These are phyloP conservation scores for Patella vulgata DNA, from an alignment of 1,140 invertebrate species.

Conservation along the genomic window DNA sequence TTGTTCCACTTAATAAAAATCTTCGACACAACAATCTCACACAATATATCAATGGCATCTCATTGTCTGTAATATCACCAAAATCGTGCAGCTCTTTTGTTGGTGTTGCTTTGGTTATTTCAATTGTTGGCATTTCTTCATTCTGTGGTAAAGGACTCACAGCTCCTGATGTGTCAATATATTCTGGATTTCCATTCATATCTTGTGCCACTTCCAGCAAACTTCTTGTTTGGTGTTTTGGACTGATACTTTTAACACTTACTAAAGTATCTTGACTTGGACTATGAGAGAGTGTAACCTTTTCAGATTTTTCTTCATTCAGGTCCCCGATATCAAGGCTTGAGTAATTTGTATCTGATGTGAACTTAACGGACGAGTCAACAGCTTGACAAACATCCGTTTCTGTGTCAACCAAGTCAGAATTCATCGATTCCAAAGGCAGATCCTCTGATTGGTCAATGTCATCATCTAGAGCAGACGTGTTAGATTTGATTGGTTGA, in stretches of 20 bases:
- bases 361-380: constrained; percentile 36
- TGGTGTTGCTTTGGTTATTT: too few relatives aligned
- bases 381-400: constrained; percentile 17
- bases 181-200: constrained; percentile 61
- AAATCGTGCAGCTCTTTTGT: too few relatives aligned
- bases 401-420: constrained; percentile 8
- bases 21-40: constrained; percentile 78
- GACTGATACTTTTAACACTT: constrained; percentile 56
- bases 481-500: constrained; percentile 16
- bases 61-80: constrained; percentile 51
- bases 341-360: constrained; percentile 54
- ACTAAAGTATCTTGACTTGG: constrained; percentile 62
- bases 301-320: constrained; percentile 56
- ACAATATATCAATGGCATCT: constrained; percentile 79
- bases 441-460: constrained; percentile 23
- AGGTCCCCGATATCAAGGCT: constrained; percentile 60
- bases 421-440: neutral
- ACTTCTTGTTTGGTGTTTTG: constrained; percentile 25
- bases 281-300: constrained; percentile 52
- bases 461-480: constrained; percentile 33
- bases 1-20: constrained; percentile 78
- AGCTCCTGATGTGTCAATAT: constrained; percentile 12
- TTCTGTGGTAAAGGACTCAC: constrained; percentile 5
- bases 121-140: constrained; percentile 2
- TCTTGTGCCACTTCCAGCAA: constrained; percentile 42